Evolutionary conservation across 2,888 invertebrate species (phyloP), one percentile per base, ranked within the genome.

Genomic region (Amorpha juglandis): DNA sequence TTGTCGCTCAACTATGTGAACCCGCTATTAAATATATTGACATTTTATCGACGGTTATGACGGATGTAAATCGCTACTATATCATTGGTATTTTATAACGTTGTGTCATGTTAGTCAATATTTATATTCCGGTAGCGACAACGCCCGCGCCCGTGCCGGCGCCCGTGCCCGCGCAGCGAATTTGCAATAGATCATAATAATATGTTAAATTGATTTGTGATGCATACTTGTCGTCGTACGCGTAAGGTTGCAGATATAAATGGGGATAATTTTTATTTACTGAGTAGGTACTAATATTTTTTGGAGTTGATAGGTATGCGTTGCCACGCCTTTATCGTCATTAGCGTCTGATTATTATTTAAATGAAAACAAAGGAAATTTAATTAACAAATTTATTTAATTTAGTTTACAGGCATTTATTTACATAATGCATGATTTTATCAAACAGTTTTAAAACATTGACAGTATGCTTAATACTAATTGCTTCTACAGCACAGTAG

Each of bases 131-230:
- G 48, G 38, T 33, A 65, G 47, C 47, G 48, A 48, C 21, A 38
- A 48, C 64, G 58, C n/a, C 55, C 55, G 35, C 47, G 48, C 55
- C 55, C 27, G 47, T 33, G 48, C 35, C 19, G 19, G 45, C 64
- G 58, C 9, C 55, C 55, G 35, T 33, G 48, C 55, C 55, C 48
- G 35, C 47, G 48, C 48, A 19, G n/a, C 58, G 35, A 65, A 72
- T 74, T 74, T 74, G 71, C 71, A 75, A 76, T 81, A 78, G 78
- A 73, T 71, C 70, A 74, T 74, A 80, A 79, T 74, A 80, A 79
- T 77, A 72, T 71, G 74, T 75, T 79, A 71, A 79, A 83, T 82
- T 78, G 79, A 76, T 78, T 76, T 72, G 75, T 79, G 71, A 74
- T 71, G 72, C 75, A 74, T 71, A 69, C 67, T 70, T 67, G 68